Evolutionary conservation across 1,140 invertebrate genomes (phyloP).

Genomic region (Cheumatopsyche charites): DNA sequence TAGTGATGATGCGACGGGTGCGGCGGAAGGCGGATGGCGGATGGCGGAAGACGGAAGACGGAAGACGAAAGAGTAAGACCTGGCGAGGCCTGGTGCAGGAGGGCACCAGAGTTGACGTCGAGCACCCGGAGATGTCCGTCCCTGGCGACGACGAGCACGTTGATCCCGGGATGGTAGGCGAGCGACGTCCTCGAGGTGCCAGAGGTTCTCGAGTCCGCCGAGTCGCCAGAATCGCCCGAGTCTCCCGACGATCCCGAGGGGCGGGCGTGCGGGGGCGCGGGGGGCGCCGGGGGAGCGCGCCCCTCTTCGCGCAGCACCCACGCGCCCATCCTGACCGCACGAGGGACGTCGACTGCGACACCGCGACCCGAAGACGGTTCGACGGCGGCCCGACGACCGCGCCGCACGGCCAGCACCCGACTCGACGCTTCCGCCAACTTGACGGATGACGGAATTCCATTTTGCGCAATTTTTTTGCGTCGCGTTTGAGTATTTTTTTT

Average conservation of each 20-base stretch:
- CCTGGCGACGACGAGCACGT: constrained; percentile 17
- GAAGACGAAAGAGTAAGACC: background rate
- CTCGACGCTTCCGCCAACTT: background rate
- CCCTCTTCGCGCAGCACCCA: constrained; percentile 32
- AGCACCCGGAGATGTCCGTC: background rate
- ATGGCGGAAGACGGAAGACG: too few relatives aligned
- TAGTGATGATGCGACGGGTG: too few relatives aligned
- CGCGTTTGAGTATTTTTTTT: too few relatives aligned
- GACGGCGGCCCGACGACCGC: background rate
- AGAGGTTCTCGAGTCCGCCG: background rate
- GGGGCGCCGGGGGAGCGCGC: constrained; percentile 22
- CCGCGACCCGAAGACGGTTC: background rate
- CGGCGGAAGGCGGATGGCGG: too few relatives aligned
- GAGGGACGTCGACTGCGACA: constrained; percentile 13
- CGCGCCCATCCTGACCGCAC: constrained; percentile 16
- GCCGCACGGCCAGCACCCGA: constrained; percentile 1
- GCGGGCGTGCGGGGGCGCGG: background rate
- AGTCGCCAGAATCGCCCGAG: background rate
- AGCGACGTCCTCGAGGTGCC: background rate
- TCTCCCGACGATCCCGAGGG: background rate
- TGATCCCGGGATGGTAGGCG: constrained; percentile 24
- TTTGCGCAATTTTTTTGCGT: background rate
- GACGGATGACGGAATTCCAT: background rate
- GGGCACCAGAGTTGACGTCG: constrained; percentile 17
- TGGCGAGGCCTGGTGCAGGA: constrained; percentile 4